These are phyloP conservation scores for Ictidomys tridecemlineatus DNA, from an alignment of 2,113 vertebrate genomes.

Conservation along the genomic window DNA sequence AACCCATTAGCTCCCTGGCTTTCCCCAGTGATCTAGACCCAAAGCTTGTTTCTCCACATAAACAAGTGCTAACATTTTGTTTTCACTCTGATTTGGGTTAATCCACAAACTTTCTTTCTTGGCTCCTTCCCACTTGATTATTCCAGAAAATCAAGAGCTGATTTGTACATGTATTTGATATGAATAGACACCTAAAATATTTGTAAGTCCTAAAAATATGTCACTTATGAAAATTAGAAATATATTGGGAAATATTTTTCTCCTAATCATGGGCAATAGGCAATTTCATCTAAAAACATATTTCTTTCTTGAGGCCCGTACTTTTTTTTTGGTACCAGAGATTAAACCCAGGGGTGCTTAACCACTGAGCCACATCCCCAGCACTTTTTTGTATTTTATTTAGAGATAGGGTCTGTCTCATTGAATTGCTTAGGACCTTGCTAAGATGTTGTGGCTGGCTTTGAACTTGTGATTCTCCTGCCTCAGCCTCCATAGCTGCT, in stretches of 20 bases:
- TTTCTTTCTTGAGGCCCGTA: constrained; percentile 9
- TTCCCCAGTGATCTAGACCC: background rate
- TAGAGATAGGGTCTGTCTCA: too few relatives aligned
- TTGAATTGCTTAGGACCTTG: too few relatives aligned
- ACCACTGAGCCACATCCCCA: too few relatives aligned
- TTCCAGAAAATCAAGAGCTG: constrained; percentile 53
- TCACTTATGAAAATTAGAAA: constrained; percentile 41
- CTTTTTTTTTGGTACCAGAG: too few relatives aligned
- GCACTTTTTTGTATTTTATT: too few relatives aligned
- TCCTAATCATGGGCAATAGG: background rate
- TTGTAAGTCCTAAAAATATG: constrained; percentile 51
- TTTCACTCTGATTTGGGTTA: constrained; percentile 34
- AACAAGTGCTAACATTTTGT: background rate
- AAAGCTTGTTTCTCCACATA: constrained; percentile 4
- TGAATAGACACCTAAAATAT: constrained; percentile 33
- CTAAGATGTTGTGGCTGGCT: too few relatives aligned
- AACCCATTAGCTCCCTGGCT: background rate
- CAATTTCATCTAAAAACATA: constrained; percentile 45
- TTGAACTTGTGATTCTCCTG: too few relatives aligned
- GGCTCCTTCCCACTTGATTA: background rate
- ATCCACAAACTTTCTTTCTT: background rate
- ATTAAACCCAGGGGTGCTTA: too few relatives aligned
- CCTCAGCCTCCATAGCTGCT: too few relatives aligned
- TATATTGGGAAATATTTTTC: background rate
- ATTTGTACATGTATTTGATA: constrained; percentile 45